Conservation (phyloP, 2,797 vertebrate species). For the Neosilurus mollespiculum region DNA sequence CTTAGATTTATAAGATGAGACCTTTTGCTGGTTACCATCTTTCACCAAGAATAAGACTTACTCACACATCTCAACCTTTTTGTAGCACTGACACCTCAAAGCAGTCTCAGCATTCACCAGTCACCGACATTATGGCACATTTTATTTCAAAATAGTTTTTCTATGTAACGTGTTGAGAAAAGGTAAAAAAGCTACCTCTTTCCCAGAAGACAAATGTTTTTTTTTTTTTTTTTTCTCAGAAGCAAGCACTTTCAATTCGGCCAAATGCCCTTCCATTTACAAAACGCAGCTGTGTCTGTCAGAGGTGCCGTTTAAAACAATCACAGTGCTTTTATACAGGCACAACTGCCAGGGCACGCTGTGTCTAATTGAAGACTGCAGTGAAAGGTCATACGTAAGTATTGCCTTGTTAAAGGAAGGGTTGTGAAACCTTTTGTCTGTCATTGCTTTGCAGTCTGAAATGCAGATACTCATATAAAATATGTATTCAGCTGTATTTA, state of each 20-base stretch:
- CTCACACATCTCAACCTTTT: neutral
- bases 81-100: neutral
- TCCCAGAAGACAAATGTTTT: constrained; percentile 5
- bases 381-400: neutral
- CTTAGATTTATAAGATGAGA: neutral
- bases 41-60: neutral
- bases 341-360: constrained; percentile 18
- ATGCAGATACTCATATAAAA: too few relatives aligned
- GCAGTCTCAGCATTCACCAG: neutral
- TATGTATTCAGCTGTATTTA: too few relatives aligned
- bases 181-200: neutral
- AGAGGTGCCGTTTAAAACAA: constrained; percentile 43
- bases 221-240: neutral
- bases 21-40: neutral
- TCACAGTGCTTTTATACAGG: constrained; percentile 22
- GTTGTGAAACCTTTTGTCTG: neutral
- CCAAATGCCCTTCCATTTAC: constrained; percentile 24
- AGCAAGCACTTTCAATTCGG: constrained; percentile 22
- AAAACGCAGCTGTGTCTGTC: constrained; percentile 31
- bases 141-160: neutral
- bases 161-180: constrained; percentile 10
- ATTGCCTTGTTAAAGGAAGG: neutral
- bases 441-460: too few relatives aligned
- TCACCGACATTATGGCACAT: neutral
- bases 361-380: constrained; percentile 33